These are phyloP conservation scores for Xanthia togata DNA, from an alignment of 2,888 invertebrate species.

Conservation along the genomic window DNA sequence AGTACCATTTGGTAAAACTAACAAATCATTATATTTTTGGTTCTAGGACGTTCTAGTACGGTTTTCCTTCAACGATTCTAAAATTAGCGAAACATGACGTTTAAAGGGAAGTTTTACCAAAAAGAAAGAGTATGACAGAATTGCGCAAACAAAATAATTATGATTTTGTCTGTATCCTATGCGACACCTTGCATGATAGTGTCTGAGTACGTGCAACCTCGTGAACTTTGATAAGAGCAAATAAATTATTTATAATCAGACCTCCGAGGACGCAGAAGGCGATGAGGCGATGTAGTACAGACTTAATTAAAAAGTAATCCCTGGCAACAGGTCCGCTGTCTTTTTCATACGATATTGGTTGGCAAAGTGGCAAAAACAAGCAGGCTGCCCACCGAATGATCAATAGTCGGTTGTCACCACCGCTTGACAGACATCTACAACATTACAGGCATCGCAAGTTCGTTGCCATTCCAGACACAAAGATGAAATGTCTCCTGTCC, in stretches of 20 bases:
- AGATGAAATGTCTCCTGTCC: too few species aligned
- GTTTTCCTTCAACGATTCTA: not conserved
- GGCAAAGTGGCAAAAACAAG: not conserved
- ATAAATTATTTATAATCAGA: slow-evolving; percentile 36
- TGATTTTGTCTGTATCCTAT: not conserved
- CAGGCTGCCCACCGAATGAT: not conserved
- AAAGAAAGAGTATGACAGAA: not conserved
- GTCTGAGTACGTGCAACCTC: slow-evolving; percentile 25
- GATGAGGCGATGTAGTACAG: not conserved
- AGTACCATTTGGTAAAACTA: not conserved
- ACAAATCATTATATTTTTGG: not conserved
- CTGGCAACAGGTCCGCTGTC: not conserved
- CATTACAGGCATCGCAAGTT: too few species aligned
- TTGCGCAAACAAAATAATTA: not conserved
- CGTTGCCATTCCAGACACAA: too few species aligned
- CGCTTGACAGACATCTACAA: too few species aligned
- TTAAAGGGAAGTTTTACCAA: not conserved
- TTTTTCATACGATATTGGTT: not conserved
- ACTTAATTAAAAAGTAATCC: not conserved
- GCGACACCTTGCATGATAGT: not conserved
- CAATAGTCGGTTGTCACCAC: not conserved
- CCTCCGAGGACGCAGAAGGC: slow-evolving; percentile 20
- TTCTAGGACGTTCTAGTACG: not conserved
- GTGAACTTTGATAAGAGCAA: slow-evolving; percentile 48
- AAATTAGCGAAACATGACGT: not conserved